Base-by-base conservation (phyloP, 1,140 invertebrate genomes). In the Macrostomum lignano region DNA sequence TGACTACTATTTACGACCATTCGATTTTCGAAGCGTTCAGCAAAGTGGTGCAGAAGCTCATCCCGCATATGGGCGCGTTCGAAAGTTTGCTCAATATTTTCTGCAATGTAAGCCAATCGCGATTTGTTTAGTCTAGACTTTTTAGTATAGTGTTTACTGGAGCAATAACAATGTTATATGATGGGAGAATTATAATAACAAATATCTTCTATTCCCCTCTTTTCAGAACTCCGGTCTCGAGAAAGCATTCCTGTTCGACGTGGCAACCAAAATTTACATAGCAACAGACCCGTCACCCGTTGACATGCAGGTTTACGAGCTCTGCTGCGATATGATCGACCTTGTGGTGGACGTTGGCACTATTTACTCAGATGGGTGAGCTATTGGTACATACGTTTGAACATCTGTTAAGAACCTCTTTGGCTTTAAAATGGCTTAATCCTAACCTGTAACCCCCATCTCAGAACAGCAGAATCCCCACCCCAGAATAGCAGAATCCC, bases 311-410 rank as follows among this genome's bases (percentile, higher is more conserved):
- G 82, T 76, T 49, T 96, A 94, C 51, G 88, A 98, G 58, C 60
- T 96, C 2, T 96, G 86, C 61, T 96, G 88, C 66, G 88, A 98
- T 63, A 96, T 96, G 86, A 94, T 98, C 43, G 88, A 98, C 66
- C 82, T 96, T 36, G 81, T 93, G 37, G 86, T 94, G 41, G 88
- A 98, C 63, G 71, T 98, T 21, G 93, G 84, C 6, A 79, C 76
- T 59, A 96, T 98, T 58, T 98, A 96, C 32, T 14, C 34, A n/a
- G n/a, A n/a, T n/a, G n/a, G n/a, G n/a, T n/a, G n/a, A n/a, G n/a
- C n/a, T n/a, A n/a, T n/a, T n/a, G n/a, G n/a, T n/a, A n/a, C n/a
- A n/a, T n/a, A n/a, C n/a, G n/a, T n/a, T n/a, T n/a, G n/a, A n/a
- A n/a, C n/a, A n/a, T n/a, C n/a, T n/a, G n/a, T n/a, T n/a, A n/a